Evolutionary conservation across 2,113 vertebrate genomes (phyloP), one percentile per base, ranked within the genome.

Genomic region (Notechis scutatus): DNA sequence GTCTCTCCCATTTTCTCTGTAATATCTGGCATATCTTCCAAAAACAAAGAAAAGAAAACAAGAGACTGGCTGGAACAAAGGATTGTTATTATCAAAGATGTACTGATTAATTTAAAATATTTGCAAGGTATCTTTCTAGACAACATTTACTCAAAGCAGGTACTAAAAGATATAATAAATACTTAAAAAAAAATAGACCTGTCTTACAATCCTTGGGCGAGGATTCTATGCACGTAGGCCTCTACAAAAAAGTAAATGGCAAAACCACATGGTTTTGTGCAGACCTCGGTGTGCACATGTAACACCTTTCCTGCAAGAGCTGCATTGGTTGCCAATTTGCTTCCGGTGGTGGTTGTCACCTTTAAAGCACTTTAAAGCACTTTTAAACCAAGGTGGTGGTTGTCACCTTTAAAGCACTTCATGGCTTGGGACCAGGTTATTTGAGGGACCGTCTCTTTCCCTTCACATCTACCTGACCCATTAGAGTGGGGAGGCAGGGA

Each of bases 1-100:
- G 26, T 98, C 96, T 47, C 50, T 89, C 1, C 93, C 97, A 0
- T 97, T 92, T 87, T 99, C 99, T 94, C 95, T 92, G 21, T 98
- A 99, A 97, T 99, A 96, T 93, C 98, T 98, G 92, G 99, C 99
- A n/a, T 98, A 98, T 94, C 99, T 98, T 87, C 34, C 39, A 20
- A 89, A 91, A 1, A 91, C 34, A 94, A 39, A 87, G 91, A 0
- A 0, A 69, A 11, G 0, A 0, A 93, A 45, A 0, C 0, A 74
- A 11, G 0, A 0, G 93, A 45, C 69, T 23, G 55, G 92, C 23
- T 29, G 7, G 42, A 61, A 61, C 4, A 10, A 89, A 42, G 20
- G 39, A 11, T 56, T 5, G 5, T 55, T 39, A 20, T 81, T 81
- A 81, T 20, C 7, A 39, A 55, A 39, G n/a, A 20, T 14, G 52